Evolutionary conservation across 1,140 invertebrate species (phyloP).

Genomic region (Drosophila sp.): DNA sequence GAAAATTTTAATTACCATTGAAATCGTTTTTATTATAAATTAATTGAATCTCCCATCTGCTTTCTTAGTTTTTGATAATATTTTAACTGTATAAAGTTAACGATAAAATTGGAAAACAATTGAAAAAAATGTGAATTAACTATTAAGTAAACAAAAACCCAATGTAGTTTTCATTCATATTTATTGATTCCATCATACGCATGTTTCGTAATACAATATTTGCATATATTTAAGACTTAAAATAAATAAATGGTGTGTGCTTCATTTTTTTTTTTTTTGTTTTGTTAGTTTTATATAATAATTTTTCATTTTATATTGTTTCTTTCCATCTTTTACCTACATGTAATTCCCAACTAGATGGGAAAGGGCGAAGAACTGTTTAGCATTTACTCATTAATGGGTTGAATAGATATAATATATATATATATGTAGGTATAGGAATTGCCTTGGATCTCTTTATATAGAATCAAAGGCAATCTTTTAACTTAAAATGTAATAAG

Average conservation of each 20-base stretch:
- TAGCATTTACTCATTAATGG: constrained; percentile 16
- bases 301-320: constrained; percentile 7
- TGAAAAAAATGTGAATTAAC: too few relatives aligned
- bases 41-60: too few relatives aligned
- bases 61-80: too few relatives aligned
- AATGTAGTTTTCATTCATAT: constrained; percentile 72
- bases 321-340: background rate
- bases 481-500: constrained; percentile 56
- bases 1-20: too few relatives aligned
- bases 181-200: constrained; percentile 76
- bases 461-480: constrained; percentile 25
- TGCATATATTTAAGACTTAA: constrained; percentile 75
- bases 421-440: constrained; percentile 44
- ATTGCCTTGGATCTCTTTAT: constrained; percentile 30
- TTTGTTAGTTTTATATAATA: constrained; percentile 12
- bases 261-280: constrained; percentile 29
- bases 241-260: constrained; percentile 62
- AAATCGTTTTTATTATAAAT: too few relatives aligned
- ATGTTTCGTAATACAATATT: constrained; percentile 79
- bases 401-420: constrained; percentile 7
- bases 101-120: background rate
- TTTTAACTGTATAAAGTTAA: too few relatives aligned
- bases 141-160: background rate
- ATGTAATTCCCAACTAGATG: constrained; percentile 3
- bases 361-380: constrained; percentile 2